Evolutionary conservation across 2,797 vertebrate genomes (phyloP), one percentile per base, ranked within the genome.

Genomic region (Peromyscus attwateri): DNA sequence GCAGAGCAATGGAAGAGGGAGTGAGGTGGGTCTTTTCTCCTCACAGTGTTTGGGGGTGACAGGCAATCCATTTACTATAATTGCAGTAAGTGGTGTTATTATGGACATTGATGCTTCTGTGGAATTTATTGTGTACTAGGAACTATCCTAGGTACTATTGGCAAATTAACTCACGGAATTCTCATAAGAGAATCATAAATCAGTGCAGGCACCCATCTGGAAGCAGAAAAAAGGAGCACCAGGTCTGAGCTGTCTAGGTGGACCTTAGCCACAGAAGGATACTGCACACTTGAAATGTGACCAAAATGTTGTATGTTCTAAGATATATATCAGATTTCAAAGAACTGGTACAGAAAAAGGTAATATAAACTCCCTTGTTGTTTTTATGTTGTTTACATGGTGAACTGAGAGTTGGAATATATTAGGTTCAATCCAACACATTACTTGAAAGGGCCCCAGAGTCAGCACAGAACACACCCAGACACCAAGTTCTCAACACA

Each of bases 121-220:
- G 92, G 79, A 75, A 87, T n/a, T 81, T 64, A 77, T 27, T 70
- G 49, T 75, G 17, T 85, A n/a, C 79, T 60, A 95, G 21, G 31
- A 93, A 84, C 31, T 46, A 68, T n/a, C 85, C 14, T 68, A 89
- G 64, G n/a, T 29, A 62, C 34, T 43, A 16, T 66, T 9, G 19
- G 43, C 49, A 85, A 81, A 90, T 87, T 46, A 92, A 55, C 2
- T 93, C 13, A 25, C 62, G 88, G 83, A 62, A 75, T 92, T 88
- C 88, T 92, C 73, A 70, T 2, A 12, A 43, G 64, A 9, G 31
- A 70, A 34, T 17, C 43, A 60, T 60, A 76, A 79, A 80, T 80
- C 75, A 71, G 17, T 3, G 34, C 27, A 83, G 62, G 14, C 25
- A 89, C 82, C 31, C 43, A 27, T 68, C 73, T 76, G 71, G 8